Conservation (phyloP, 1,140 invertebrate genomes). For the Neodiprion lecontei region DNA sequence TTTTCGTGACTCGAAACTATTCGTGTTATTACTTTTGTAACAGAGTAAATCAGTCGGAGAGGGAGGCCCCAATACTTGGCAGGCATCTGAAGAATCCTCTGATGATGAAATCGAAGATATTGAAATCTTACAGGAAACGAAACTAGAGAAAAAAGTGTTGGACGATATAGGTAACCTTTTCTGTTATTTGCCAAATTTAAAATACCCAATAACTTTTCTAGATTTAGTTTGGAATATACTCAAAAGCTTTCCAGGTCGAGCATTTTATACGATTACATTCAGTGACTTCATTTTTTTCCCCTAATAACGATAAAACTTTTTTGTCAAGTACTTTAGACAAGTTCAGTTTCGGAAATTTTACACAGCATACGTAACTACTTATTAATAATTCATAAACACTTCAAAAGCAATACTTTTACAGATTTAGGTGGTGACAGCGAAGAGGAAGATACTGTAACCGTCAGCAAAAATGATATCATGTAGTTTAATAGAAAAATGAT, state of each 20-base stretch:
- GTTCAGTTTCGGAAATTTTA: too few species aligned
- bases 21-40: constrained; percentile 16
- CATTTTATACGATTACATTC: too few species aligned
- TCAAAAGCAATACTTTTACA: constrained; percentile 40
- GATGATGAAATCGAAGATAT: constrained; percentile 48
- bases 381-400: constrained; percentile 14
- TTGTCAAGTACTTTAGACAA: not conserved
- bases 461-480: constrained; percentile 38
- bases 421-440: constrained; percentile 62
- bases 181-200: constrained; percentile 19
- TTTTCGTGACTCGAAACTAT: not conserved
- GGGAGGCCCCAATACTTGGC: constrained; percentile 54
- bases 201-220: too few species aligned
- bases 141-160: constrained; percentile 40
- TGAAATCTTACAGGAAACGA: constrained; percentile 48
- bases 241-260: too few species aligned
- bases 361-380: too few species aligned
- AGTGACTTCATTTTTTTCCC: too few species aligned
- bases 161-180: constrained; percentile 54
- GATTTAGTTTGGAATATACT: not conserved
- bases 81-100: constrained; percentile 45
- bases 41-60: constrained; percentile 37
- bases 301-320: not conserved
- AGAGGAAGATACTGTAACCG: constrained; percentile 56
- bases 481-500: constrained; percentile 11